Percentiles rank a stretch among this genome's conserved stretches.
Evolutionary conservation across 2,797 vertebrate species (phyloP).

Genomic region (Oophaga sylvatica): DNA sequence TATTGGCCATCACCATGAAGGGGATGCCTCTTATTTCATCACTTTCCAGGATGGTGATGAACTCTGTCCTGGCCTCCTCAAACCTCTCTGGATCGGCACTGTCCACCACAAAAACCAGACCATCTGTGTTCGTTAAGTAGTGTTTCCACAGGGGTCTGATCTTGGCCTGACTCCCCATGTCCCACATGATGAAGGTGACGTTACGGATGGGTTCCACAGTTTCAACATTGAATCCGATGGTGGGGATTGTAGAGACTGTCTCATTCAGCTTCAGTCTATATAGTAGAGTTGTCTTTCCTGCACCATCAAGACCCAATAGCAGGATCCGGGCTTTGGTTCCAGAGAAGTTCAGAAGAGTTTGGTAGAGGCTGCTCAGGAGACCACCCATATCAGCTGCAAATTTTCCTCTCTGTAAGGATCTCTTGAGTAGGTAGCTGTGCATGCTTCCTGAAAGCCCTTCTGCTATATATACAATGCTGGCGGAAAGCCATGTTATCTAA

Average conservation of each 20-base stretch:
- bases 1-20: constrained; percentile 62
- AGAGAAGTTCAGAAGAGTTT: constrained; percentile 38
- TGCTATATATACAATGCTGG: constrained; percentile 37
- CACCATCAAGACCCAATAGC: constrained; percentile 63
- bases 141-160: constrained; percentile 82
- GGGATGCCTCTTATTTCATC: constrained; percentile 50
- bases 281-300: constrained; percentile 64
- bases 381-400: constrained; percentile 42
- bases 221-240: constrained; percentile 80
- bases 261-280: constrained; percentile 64
- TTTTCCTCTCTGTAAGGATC: not conserved
- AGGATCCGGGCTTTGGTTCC: constrained; percentile 57
- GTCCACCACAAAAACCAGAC: constrained; percentile 65
- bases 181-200: constrained; percentile 86
- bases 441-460: not conserved
- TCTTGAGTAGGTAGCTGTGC: constrained; percentile 9
- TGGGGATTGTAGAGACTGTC: constrained; percentile 45
- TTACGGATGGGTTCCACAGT: constrained; percentile 81
- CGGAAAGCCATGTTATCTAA: constrained; percentile 14
- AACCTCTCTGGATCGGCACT: constrained; percentile 59
- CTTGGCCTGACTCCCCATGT: constrained; percentile 82
- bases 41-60: constrained; percentile 35
- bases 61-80: constrained; percentile 50
- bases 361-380: constrained; percentile 42
- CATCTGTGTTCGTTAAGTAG: constrained; percentile 80